A percentile compares a stretch with the other conserved stretches of the same genome.
Evolutionary conservation across 2,113 vertebrate species (phyloP).

Genomic region (Hypomesus transpacificus): DNA sequence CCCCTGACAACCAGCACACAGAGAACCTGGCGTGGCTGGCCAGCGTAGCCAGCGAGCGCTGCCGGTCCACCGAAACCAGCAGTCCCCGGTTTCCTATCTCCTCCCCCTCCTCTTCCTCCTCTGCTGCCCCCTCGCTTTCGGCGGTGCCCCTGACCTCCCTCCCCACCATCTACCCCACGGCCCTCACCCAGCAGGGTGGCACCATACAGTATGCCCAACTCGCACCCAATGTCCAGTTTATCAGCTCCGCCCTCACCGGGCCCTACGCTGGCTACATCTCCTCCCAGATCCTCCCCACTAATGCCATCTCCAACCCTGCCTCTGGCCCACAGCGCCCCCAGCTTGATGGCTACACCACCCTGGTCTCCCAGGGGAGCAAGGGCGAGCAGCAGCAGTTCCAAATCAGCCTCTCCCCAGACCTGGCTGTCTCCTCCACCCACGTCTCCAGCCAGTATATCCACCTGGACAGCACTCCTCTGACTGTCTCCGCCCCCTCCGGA

Average conservation of each 20-base stretch:
- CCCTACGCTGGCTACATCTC: constrained; percentile 94
- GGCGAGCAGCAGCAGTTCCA: constrained; percentile 78
- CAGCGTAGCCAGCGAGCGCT: constrained; percentile 73
- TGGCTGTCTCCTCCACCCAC: constrained; percentile 79
- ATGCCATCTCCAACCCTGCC: constrained; percentile 72
- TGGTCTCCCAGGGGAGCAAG: constrained; percentile 81
- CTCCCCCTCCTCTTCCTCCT: constrained; percentile 42
- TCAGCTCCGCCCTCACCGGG: constrained; percentile 82
- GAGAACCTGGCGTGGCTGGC: constrained; percentile 92
- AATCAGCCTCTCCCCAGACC: constrained; percentile 80
- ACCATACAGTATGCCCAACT: constrained; percentile 89
- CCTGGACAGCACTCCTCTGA: constrained; percentile 86
- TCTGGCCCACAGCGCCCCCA: constrained; percentile 76
- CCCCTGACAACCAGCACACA: constrained; percentile 68
- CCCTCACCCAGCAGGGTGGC: constrained; percentile 82
- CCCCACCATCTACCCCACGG: constrained; percentile 82
- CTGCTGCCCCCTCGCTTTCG: constrained; percentile 62
- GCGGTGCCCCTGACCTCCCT: constrained; percentile 83
- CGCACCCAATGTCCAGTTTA: constrained; percentile 93
- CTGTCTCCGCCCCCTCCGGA: constrained; percentile 76
- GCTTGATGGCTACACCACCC: constrained; percentile 88
- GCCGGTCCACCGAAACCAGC: constrained; percentile 77
- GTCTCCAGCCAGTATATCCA: constrained; percentile 90
- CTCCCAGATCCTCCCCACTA: constrained; percentile 89
- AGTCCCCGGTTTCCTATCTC: constrained; percentile 76